phyloP scores from a whole-genome alignment of 2,113 vertebrate genomes.

The Tragelaphus scriptus region DNA sequence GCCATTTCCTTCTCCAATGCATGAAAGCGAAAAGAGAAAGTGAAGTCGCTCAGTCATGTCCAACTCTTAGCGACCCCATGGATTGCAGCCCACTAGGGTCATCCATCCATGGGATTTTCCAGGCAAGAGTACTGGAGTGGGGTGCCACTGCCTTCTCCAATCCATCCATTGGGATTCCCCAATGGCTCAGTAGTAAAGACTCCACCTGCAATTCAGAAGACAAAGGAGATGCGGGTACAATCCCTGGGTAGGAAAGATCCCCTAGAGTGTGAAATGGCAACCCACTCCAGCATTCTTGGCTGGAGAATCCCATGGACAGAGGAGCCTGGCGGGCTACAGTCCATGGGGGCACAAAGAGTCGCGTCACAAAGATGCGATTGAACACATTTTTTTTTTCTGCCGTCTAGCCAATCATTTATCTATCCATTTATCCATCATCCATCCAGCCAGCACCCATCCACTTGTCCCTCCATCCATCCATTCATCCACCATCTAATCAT shows the following conservation, averaged over 20 bases:
- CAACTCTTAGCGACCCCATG: too few relatives aligned
- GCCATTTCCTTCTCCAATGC: too few relatives aligned
- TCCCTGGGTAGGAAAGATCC: neutral
- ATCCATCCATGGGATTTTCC: too few relatives aligned
- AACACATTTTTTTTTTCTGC: neutral
- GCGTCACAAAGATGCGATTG: neutral
- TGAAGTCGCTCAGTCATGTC: too few relatives aligned
- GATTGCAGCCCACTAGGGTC: too few relatives aligned
- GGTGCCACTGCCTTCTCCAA: too few relatives aligned
- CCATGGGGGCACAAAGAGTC: neutral
- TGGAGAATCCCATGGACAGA: neutral
- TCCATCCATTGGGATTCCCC: neutral
- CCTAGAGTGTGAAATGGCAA: neutral
- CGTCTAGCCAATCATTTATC: neutral
- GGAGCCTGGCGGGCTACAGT: neutral
- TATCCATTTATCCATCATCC: too few relatives aligned
- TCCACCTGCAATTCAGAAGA: neutral
- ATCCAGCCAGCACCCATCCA: neutral
- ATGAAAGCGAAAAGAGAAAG: too few relatives aligned
- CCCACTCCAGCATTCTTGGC: neutral
- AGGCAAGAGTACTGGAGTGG: too few relatives aligned
- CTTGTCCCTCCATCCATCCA: neutral
- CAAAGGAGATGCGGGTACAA: neutral
- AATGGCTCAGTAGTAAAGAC: neutral
- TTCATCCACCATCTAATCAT: too few relatives aligned